A percentile compares a stretch with the other conserved stretches of the same genome.
Conservation (phyloP, 2,888 invertebrate genomes). For the Eupeodes luniger region DNA sequence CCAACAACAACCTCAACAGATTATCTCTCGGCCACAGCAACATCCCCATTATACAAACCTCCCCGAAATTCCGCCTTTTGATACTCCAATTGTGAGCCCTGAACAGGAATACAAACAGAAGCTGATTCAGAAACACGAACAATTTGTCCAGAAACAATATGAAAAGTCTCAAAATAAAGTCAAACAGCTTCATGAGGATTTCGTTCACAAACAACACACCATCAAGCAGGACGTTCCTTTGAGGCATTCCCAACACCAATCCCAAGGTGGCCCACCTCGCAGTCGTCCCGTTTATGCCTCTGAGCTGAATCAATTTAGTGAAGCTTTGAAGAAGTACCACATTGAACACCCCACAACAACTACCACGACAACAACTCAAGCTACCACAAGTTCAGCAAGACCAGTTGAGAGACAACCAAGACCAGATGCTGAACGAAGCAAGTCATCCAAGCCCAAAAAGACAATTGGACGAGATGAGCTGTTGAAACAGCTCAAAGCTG, state of each 20-base stretch:
- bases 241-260: conserved; percentile 83
- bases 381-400: conserved; percentile 83
- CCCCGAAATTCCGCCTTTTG: conserved; percentile 73
- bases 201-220: conserved; percentile 89
- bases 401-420: conserved; percentile 86
- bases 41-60: conserved; percentile 72
- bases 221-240: conserved; percentile 84
- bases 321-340: conserved; percentile 88
- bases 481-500: conserved; percentile 90
- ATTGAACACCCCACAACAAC: conserved; percentile 88
- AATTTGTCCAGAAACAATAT: conserved; percentile 91
- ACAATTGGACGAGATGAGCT: conserved; percentile 89
- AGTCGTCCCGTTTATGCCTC: conserved; percentile 85
- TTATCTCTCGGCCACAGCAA: conserved; percentile 78
- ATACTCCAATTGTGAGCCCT: conserved; percentile 64
- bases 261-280: conserved; percentile 81
- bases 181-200: conserved; percentile 89
- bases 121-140: conserved; percentile 90
- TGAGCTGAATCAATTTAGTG: conserved; percentile 87
- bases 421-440: conserved; percentile 84
- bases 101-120: conserved; percentile 90
- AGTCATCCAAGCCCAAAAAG: conserved; percentile 81
- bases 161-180: conserved; percentile 91
- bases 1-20: conserved; percentile 73
- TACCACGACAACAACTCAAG: conserved; percentile 87